These are phyloP conservation scores for Henricia sp. DNA, from an alignment of 53 echinoderm and acorn worm genomes.

Conservation along the genomic window DNA sequence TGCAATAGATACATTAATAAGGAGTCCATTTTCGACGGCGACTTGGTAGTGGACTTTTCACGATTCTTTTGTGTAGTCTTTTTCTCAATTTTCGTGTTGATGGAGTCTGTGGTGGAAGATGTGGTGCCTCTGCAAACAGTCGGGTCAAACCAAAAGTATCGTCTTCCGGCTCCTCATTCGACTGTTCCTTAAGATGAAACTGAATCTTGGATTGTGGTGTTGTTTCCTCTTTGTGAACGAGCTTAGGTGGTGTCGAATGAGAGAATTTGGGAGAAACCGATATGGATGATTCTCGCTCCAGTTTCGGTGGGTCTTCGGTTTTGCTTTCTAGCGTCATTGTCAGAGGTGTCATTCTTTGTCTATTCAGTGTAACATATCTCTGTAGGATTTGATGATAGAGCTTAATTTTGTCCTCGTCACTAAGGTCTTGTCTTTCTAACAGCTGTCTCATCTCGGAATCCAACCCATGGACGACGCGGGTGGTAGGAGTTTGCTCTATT, in stretches of 20 bases:
- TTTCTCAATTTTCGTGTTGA: conserved; percentile 14
- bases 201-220: not conserved
- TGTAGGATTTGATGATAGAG: conserved; percentile 64
- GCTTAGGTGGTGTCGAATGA: not conserved
- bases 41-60: too few relatives aligned
- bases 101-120: not conserved
- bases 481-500: conserved; percentile 52
- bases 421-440: conserved; percentile 40
- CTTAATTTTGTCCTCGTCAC: conserved; percentile 55
- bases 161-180: not conserved
- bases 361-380: conserved; percentile 56
- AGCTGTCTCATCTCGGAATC: conserved; percentile 61
- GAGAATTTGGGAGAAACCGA: not conserved
- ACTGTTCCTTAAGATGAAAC: not conserved
- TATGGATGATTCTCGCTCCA: too few relatives aligned
- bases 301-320: not conserved
- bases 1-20: not conserved
- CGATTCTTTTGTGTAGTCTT: not conserved
- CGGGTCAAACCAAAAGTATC: not conserved
- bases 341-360: conserved; percentile 46
- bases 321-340: conserved; percentile 25
- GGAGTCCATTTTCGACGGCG: conserved; percentile 15
- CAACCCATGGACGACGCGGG: conserved; percentile 37
- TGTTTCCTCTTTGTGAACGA: too few relatives aligned
- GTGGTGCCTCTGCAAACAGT: conserved; percentile 41